Evolutionary conservation across 2,888 invertebrate genomes (phyloP), one percentile per base, ranked within the genome.

Genomic region (Leptogaster cylindrica): DNA sequence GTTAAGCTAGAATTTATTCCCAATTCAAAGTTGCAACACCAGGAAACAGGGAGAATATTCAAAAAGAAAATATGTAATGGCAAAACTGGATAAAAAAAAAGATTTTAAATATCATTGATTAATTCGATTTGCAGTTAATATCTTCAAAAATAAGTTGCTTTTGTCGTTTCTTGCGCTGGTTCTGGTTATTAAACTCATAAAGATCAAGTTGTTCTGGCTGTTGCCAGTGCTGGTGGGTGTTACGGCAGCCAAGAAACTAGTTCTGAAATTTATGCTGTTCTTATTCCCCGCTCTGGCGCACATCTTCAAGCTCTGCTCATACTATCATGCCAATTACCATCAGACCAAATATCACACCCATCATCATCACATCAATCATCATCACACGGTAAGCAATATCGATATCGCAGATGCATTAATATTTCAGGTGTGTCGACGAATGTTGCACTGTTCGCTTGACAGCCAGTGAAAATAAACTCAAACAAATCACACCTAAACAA

Each of bases 261-360:
- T 93, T 75, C 82, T 93, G 44, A 93, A 93, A 77, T 82, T 92
- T 61, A 79, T 93, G 10, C 84, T 93, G 18, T 93, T 93, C 83
- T 76, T 93, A 36, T 91, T 93, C 81, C 93, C 93, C 1, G 91
- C 91, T 0, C 79, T 93, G 70, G 87, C 90, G 65, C 91, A 92
- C 77, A 85, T 93, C 69, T 93, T 93, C 83, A 93, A 92, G 78
- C 82, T 93, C 12, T 93, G 93, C 79, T 90, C 91, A 3, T 90
- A 89, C 83, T 92, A 92, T 75, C 90, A 91, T 72, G 87, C 89
- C 73, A 85, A 85, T 70, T 88, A 86, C 74, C 88, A 89, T 73
- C 84, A 86, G 12, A 88, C 90, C 46, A 91, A 92, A 76, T 89
- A 85, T 75, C 92, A 93, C 77, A 92, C 92, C 74, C 92, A 92